Conservation (phyloP, 1,140 invertebrate species). For the Diuraphis noxia region DNA sequence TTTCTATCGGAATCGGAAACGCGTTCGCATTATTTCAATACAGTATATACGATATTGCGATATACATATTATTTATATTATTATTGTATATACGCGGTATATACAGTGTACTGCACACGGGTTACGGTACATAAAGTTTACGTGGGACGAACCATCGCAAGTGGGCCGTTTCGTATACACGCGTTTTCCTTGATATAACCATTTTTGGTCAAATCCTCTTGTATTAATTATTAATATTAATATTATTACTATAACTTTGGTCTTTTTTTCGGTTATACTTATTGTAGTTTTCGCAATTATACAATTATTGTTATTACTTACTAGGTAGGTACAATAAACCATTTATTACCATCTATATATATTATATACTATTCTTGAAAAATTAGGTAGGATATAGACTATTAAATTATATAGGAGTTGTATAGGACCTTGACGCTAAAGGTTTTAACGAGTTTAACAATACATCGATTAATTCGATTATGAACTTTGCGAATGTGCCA, state of each 20-base stretch:
- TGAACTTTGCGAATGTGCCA: neutral
- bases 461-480: neutral
- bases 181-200: slow-evolving; percentile 37
- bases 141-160: neutral
- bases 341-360: neutral
- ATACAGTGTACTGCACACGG: neutral
- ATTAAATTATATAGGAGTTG: neutral
- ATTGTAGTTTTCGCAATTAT: neutral
- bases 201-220: slow-evolving; percentile 41
- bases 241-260: neutral
- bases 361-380: neutral
- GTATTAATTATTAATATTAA: neutral
- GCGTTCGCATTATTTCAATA: slow-evolving; percentile 19
- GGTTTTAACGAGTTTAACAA: neutral
- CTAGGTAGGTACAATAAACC: neutral
- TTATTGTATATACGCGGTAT: neutral
- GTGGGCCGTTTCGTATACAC: neutral
- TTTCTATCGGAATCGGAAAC: slow-evolving; percentile 30
- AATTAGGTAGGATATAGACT: neutral
- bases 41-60: neutral
- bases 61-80: neutral
- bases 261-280: neutral
- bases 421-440: neutral
- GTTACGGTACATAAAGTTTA: neutral
- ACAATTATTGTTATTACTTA: slow-evolving; percentile 5